These are phyloP conservation scores for Arion vulgaris DNA, from an alignment of 1,140 invertebrate species.

Conservation along the genomic window DNA sequence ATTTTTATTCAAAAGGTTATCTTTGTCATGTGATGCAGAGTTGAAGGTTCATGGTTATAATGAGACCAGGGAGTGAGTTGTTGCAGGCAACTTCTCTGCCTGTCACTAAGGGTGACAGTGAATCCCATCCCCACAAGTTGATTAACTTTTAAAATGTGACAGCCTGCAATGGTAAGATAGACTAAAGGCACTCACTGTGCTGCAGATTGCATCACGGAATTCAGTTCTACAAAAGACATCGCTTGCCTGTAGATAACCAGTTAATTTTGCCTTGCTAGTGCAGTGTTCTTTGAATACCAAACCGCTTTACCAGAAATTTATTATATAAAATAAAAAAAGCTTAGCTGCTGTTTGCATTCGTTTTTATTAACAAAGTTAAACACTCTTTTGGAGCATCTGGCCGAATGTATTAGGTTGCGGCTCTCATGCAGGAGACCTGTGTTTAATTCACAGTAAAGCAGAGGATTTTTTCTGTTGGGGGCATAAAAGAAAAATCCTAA, in stretches of 20 bases:
- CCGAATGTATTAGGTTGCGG: no score
- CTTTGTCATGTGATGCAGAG: neutral
- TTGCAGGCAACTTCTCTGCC: no score
- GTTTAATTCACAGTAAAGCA: no score
- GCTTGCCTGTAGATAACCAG: neutral
- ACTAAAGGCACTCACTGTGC: neutral
- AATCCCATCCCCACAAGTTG: neutral
- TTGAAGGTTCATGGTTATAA: neutral
- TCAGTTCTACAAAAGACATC: neutral
- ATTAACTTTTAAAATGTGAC: neutral
- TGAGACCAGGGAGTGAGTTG: neutral
- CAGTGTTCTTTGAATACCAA: conserved; percentile 1
- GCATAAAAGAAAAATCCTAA: no score
- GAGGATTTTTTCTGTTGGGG: no score
- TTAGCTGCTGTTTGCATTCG: no score
- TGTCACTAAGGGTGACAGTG: neutral
- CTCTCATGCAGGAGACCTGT: no score
- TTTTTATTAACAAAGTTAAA: no score
- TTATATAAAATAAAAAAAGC: no score
- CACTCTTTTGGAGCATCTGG: no score
- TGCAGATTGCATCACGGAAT: neutral
- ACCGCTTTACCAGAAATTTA: neutral
- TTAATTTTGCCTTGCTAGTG: neutral
- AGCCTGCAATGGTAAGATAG: neutral
- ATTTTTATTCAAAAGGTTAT: conserved; percentile 1